Percentiles rank a stretch among this genome's conserved stretches.
These are phyloP conservation scores for Malurus leucopterus DNA, from an alignment of 2,797 vertebrate species.

Conservation along the genomic window DNA sequence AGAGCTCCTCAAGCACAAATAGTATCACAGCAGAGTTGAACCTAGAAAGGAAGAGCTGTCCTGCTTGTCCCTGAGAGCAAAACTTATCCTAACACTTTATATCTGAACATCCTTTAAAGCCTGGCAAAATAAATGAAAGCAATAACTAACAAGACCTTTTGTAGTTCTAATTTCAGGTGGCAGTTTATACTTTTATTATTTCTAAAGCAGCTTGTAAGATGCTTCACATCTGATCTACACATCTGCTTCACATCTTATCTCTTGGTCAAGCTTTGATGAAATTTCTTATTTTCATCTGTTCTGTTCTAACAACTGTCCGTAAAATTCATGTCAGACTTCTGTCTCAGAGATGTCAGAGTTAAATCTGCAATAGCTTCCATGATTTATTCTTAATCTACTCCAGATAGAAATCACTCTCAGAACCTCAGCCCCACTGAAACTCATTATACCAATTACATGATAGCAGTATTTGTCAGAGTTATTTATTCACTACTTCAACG, in stretches of 20 bases:
- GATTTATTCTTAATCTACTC: background rate
- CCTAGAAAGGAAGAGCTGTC: background rate
- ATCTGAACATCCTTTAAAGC: background rate
- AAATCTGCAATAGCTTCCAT: background rate
- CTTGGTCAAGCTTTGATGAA: background rate
- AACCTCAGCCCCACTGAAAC: background rate
- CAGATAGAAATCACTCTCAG: background rate
- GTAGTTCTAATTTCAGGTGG: background rate
- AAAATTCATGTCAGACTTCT: background rate
- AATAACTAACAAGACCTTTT: background rate
- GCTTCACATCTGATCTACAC: background rate
- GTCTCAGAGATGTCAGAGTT: background rate
- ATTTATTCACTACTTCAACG: background rate
- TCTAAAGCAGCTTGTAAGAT: background rate
- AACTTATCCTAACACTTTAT: background rate
- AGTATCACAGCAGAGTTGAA: background rate
- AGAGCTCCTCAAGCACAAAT: background rate
- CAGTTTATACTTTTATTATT: background rate
- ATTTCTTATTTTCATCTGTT: background rate
- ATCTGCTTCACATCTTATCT: background rate
- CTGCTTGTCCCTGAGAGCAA: background rate
- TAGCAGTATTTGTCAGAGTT: conserved; percentile 15
- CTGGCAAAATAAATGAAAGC: conserved; percentile 5
- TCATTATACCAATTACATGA: conserved; percentile 10
- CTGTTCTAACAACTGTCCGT: background rate